Conservation (phyloP, 1,140 invertebrate genomes). For the Ceratosolen fusciceps region DNA sequence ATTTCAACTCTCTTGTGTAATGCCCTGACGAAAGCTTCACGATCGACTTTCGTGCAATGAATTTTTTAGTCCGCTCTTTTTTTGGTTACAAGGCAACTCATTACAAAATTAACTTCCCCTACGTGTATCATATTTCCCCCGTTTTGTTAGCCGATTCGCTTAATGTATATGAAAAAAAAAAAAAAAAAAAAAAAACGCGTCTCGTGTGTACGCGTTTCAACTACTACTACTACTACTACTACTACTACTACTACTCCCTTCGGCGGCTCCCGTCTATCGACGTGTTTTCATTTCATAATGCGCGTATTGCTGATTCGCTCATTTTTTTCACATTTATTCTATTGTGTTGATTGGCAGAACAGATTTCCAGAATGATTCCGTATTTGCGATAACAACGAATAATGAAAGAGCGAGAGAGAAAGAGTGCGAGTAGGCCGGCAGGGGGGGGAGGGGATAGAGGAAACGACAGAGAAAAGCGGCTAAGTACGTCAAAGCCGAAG, state of each 20-base stretch:
- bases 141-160: background rate
- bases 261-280: constrained; percentile 19
- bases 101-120: constrained; percentile 43
- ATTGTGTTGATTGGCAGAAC: constrained; percentile 48
- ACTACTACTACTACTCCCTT: background rate
- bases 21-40: constrained; percentile 38
- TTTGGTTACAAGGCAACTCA: constrained; percentile 23
- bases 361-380: constrained; percentile 49
- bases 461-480: background rate
- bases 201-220: background rate
- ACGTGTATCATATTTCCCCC: constrained; percentile 7
- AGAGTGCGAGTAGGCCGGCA: constrained; percentile 3
- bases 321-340: constrained; percentile 42
- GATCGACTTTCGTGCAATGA: constrained; percentile 25
- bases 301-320: constrained; percentile 40
- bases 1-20: constrained; percentile 29
- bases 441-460: background rate
- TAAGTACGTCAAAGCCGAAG: background rate
- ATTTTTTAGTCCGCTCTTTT: constrained; percentile 33
- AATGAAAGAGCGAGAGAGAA: constrained; percentile 39
- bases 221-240: too few species aligned
- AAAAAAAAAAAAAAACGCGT: constrained; percentile 19
- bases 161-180: constrained; percentile 38
- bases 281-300: constrained; percentile 39
- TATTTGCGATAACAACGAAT: constrained; percentile 49